Evolutionary conservation across 2,888 invertebrate genomes (phyloP).

Genomic region (Zygogramma bicolorata): DNA sequence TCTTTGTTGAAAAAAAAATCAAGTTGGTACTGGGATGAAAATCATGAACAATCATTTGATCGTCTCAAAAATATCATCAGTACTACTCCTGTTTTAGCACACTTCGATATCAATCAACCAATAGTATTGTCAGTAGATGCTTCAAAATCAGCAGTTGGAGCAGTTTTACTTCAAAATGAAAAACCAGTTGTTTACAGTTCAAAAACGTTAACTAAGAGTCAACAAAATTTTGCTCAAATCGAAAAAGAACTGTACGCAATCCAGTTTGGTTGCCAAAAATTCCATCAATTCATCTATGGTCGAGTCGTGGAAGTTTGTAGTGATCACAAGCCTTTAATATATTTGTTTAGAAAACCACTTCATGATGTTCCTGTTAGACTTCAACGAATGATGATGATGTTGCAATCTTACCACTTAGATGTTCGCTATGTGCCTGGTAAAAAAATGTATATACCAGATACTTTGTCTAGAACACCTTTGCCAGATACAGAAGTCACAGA

Average conservation of each 20-base stretch:
- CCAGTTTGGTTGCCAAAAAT: not conserved
- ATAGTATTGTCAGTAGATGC: too few relatives aligned
- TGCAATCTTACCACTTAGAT: not conserved
- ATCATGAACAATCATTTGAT: too few relatives aligned
- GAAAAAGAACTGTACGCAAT: not conserved
- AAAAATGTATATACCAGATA: not conserved
- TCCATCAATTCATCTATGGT: not conserved
- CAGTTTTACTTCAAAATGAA: not conserved
- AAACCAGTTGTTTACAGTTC: not conserved
- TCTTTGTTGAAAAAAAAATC: too few relatives aligned
- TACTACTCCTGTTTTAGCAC: too few relatives aligned
- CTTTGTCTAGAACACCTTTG: not conserved
- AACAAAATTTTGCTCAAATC: not conserved
- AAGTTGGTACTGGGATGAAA: too few relatives aligned
- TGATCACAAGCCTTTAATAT: not conserved
- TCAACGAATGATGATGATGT: not conserved
- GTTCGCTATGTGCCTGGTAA: not conserved
- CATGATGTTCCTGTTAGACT: not conserved
- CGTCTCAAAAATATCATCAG: too few relatives aligned
- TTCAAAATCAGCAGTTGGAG: not conserved
- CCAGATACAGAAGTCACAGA: not conserved
- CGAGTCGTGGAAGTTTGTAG: not conserved
- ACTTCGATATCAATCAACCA: too few relatives aligned
- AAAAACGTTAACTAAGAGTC: not conserved
- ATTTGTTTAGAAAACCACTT: not conserved